Percentiles rank a stretch among this genome's conserved stretches.
Evolutionary conservation across 1,140 invertebrate genomes (phyloP).

Genomic region (Drosophila setifemur): DNA sequence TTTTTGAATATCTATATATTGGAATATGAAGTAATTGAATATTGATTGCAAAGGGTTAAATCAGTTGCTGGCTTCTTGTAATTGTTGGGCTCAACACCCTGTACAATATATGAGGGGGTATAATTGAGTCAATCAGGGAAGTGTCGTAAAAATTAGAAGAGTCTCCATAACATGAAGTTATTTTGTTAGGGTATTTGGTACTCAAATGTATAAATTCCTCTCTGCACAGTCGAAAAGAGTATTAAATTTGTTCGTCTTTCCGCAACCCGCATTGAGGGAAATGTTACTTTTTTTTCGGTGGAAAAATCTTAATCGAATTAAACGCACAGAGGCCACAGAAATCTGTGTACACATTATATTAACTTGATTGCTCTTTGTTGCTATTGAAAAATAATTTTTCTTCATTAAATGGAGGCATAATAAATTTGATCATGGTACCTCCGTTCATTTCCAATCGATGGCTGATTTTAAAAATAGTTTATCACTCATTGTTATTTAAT

Average conservation of each 20-base stretch:
- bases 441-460: neutral
- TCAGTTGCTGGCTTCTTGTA: conserved; percentile 17
- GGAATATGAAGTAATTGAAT: conserved; percentile 23
- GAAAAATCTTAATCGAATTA: conserved; percentile 65
- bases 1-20: conserved; percentile 28
- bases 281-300: conserved; percentile 16
- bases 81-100: neutral
- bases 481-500: conserved; percentile 67
- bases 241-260: neutral
- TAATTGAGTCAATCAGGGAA: neutral
- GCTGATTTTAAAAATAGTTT: conserved; percentile 20
- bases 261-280: conserved; percentile 47
- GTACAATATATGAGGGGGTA: neutral
- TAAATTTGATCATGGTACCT: neutral
- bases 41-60: conserved; percentile 61
- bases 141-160: neutral
- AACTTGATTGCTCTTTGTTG: conserved; percentile 29
- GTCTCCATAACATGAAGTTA: neutral
- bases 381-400: conserved; percentile 65
- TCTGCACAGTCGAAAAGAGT: neutral
- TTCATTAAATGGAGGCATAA: conserved; percentile 39
- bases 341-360: conserved; percentile 69
- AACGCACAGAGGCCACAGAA: conserved; percentile 36
- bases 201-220: no score
- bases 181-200: no score